These are phyloP conservation scores for Tetrax tetrax DNA, from an alignment of 2,113 vertebrate species.

Conservation along the genomic window DNA sequence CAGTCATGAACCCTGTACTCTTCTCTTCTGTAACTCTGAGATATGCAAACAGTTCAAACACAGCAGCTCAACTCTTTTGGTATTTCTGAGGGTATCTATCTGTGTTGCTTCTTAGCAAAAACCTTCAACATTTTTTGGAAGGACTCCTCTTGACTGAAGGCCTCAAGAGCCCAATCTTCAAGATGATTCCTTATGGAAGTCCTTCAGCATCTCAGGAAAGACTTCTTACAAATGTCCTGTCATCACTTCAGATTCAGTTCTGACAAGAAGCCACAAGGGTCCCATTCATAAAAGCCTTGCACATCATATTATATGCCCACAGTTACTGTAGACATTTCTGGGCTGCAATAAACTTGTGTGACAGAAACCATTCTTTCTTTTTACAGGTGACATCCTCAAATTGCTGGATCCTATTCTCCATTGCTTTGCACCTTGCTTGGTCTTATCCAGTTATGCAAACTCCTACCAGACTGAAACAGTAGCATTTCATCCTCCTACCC, in stretches of 20 bases:
- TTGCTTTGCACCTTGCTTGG: neutral
- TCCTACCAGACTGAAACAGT: neutral
- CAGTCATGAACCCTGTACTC: rapidly evolving
- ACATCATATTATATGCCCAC: slow-evolving; percentile 62
- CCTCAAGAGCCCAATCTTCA: slow-evolving; percentile 54
- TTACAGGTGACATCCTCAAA: slow-evolving; percentile 48
- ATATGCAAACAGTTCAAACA: neutral
- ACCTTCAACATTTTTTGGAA: slow-evolving; percentile 57
- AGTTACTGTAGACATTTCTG: slow-evolving; percentile 59
- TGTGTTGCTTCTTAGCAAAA: slow-evolving; percentile 4
- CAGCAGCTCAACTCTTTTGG: neutral
- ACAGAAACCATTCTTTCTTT: slow-evolving; percentile 59
- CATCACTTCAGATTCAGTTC: slow-evolving; percentile 70
- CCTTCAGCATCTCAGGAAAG: slow-evolving; percentile 60
- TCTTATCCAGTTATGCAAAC: neutral
- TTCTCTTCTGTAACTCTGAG: neutral
- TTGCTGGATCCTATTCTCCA: slow-evolving; percentile 10
- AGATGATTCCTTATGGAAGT: slow-evolving; percentile 50
- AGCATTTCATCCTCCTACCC: slow-evolving; percentile 40
- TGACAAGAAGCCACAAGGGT: slow-evolving; percentile 72
- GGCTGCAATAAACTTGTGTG: slow-evolving; percentile 62
- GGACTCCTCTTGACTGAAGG: slow-evolving; percentile 36
- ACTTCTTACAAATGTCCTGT: slow-evolving; percentile 62
- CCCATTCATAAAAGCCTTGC: slow-evolving; percentile 64
- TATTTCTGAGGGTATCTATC: neutral